Evolutionary conservation across 2,113 vertebrate genomes (phyloP), one percentile per base, ranked within the genome.

Genomic region (Psophia crepitans): DNA sequence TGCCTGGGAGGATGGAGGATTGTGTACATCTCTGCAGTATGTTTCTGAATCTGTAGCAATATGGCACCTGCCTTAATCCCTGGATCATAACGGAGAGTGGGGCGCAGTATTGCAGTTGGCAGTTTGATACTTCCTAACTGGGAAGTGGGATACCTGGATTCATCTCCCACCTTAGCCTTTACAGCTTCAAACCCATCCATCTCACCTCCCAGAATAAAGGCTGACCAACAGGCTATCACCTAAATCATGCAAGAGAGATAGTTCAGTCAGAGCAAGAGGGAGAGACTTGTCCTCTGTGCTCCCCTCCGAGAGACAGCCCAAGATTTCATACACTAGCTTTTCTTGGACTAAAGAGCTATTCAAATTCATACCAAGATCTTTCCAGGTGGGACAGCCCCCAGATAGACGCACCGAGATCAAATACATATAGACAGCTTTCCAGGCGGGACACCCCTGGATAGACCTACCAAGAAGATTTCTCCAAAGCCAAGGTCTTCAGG

Each of bases 401-500:
- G n/a, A 35, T 2, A 87, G 74, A 87, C 85, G 69, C 56, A 92
- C 69, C 69, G 87, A 39, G 39, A 65, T 69, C 68, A 87, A 93
- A 73, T 61, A 56, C 26, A 33, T n/a, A 64, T 1, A 89, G 84
- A 87, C 32, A 80, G 24, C 27, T 89, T 84, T 95, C 66, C 69
- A 93, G 77, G 60, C 30, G 16, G 78, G 85, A 85, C 61, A 88
- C 46, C 91, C 41, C 57, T 69, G 44, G 57, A 30, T 21, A 93
- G 96, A 97, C 96, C 96, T 73, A 94, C 96, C 96, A 94, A 89
- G 96, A 87, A 91, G 96, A 87, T 91, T 90, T 91, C 66, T 57
- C 87, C 68, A 86, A 87, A 91, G 85, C 90, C 96, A 85, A 96
- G 63, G 91, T 49, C 96, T 95, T 96, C 44, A 85, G 84, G 49